Evolutionary conservation across 2,113 vertebrate genomes (phyloP), one percentile per base, ranked within the genome.

Genomic region (Hepsetus odoe): DNA sequence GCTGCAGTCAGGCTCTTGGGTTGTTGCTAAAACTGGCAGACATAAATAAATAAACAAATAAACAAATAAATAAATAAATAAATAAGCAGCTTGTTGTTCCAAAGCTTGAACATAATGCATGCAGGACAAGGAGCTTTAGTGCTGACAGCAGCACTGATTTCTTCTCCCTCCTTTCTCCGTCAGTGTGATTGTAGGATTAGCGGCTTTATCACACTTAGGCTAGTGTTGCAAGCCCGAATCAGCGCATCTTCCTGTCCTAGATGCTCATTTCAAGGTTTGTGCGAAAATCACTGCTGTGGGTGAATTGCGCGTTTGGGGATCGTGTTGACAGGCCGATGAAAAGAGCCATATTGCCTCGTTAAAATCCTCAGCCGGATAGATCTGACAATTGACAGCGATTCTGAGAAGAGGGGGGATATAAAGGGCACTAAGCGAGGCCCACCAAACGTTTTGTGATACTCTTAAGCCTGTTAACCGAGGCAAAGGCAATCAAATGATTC

Each of bases 401-500:
- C 10, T 14, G 66, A 49, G 44, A 44, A 71, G 38, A 16, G 40
- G 49, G 10, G 22, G 53, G 42, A 49, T 46, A 79, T 55, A 49
- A 61, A 72, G 51, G 32, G 70, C 30, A 51, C 24, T 22, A 24
- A 40, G 26, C 33, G 35, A 69, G 73, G 49, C 40, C 62, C 14
- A 61, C 32, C 56, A 49, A 82, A 13, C 33, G 40, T 68, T 77
- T 30, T 42, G 40, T 77, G 76, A 28, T 79, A 11, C 35, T 55
- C 22, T 53, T 76, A 55, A 56, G 46, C 32, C 56, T 82, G 53
- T 74, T 72, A 68, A 73, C 70, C 53, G 58, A 79, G 28, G 70
- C 58, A 61, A 62, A 22, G 59, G 42, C 59, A 79, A 74, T 71
- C 51, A 70, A 65, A 76, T 61, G 77, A 76, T 76, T 74, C 67